Evolutionary conservation across 2,888 invertebrate genomes (phyloP).

Genomic region (Marronus borbonicus): DNA sequence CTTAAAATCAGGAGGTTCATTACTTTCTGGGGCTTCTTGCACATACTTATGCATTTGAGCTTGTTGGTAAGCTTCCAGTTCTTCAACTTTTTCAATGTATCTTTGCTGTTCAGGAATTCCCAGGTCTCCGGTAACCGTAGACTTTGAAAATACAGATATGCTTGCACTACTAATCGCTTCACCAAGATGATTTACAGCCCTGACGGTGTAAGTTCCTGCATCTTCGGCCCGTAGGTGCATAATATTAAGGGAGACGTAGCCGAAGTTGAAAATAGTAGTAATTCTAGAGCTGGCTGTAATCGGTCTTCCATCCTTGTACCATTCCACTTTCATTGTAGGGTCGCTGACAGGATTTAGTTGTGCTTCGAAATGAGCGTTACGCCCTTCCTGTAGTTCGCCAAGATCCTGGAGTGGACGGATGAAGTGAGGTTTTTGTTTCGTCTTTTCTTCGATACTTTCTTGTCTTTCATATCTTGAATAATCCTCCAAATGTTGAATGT

Average conservation of each 20-base stretch:
- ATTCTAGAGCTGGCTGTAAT: constrained; percentile 98
- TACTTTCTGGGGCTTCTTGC: constrained; percentile 86
- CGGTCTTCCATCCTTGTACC: constrained; percentile 95
- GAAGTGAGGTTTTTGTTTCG: constrained; percentile 88
- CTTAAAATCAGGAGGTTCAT: constrained; percentile 88
- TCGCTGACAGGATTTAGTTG: constrained; percentile 94
- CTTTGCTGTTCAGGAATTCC: constrained; percentile 88
- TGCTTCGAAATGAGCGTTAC: constrained; percentile 94
- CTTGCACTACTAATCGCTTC: constrained; percentile 90
- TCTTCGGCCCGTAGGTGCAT: constrained; percentile 99
- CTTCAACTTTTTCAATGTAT: constrained; percentile 93
- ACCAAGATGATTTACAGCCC: constrained; percentile 92
- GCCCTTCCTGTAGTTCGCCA: constrained; percentile 90
- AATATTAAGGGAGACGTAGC: constrained; percentile 98
- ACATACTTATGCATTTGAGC: constrained; percentile 86
- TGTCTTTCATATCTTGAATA: constrained; percentile 89
- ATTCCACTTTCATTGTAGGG: constrained; percentile 94
- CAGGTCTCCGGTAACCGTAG: constrained; percentile 88
- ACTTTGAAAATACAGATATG: constrained; percentile 83
- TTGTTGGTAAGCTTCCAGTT: constrained; percentile 90
- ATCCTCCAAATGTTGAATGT: constrained; percentile 92
- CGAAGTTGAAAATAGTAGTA: constrained; percentile 98
- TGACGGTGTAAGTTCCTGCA: constrained; percentile 93
- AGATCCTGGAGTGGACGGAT: constrained; percentile 90
- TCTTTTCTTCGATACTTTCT: constrained; percentile 87